phyloP scores from a whole-genome alignment of 92 coral and sea anemone genomes.

The Diadumene lineata region DNA sequence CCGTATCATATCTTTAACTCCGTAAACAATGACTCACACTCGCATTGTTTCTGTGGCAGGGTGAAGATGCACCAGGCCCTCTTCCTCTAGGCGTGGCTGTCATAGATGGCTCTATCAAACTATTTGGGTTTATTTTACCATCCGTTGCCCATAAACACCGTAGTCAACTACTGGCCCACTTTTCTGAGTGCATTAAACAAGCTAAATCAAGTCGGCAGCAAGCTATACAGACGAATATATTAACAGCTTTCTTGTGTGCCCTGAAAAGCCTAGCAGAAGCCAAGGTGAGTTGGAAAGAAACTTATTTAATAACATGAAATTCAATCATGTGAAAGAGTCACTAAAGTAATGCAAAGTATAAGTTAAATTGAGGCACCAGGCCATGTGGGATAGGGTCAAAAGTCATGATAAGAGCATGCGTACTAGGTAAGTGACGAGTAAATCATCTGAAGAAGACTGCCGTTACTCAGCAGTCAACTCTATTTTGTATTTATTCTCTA shows the following conservation, averaged over 20 bases:
- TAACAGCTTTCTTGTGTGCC: slow-evolving; percentile 95
- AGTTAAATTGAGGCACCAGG: too few relatives aligned
- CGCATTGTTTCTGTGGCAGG: slow-evolving; percentile 54
- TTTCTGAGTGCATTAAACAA: slow-evolving; percentile 87
- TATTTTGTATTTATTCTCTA: too few relatives aligned
- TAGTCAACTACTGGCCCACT: slow-evolving; percentile 88
- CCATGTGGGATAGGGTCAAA: too few relatives aligned
- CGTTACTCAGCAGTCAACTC: too few relatives aligned
- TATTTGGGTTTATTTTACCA: slow-evolving; percentile 91
- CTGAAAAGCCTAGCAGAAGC: slow-evolving; percentile 87
- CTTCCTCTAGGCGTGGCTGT: slow-evolving; percentile 97
- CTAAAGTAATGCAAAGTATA: too few relatives aligned
- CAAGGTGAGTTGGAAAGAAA: slow-evolving; percentile 50
- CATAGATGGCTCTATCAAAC: slow-evolving; percentile 87
- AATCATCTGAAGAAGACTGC: too few relatives aligned
- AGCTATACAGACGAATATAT: slow-evolving; percentile 94
- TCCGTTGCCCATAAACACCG: slow-evolving; percentile 95
- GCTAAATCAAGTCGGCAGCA: slow-evolving; percentile 94
- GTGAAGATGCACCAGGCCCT: slow-evolving; percentile 97
- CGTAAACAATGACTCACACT: too few relatives aligned
- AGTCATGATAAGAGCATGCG: too few relatives aligned
- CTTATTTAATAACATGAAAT: too few relatives aligned
- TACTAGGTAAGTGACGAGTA: too few relatives aligned
- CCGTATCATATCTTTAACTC: too few relatives aligned
- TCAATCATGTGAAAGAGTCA: too few relatives aligned